These are phyloP conservation scores for Sorex fumeus DNA, from an alignment of 2,113 vertebrate species.

Conservation along the genomic window DNA sequence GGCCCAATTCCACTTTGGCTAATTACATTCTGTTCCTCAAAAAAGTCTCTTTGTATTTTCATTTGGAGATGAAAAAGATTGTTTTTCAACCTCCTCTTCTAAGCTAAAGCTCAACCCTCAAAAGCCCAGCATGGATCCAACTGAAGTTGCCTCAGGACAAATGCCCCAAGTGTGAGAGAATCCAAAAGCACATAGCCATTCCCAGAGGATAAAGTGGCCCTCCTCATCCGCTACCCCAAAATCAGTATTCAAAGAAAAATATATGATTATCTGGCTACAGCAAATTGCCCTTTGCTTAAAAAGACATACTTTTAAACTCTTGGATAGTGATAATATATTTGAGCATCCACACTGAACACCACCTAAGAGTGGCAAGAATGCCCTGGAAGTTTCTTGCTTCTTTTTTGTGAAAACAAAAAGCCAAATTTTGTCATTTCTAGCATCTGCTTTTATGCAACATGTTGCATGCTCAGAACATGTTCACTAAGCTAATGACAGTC, in stretches of 20 bases:
- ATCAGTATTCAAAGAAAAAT: constrained; percentile 60
- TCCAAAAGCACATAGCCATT: constrained; percentile 49
- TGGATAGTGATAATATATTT: not conserved
- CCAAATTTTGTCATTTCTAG: constrained; percentile 54
- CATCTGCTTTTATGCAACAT: constrained; percentile 24
- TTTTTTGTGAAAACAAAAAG: constrained; percentile 64
- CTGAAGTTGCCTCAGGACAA: constrained; percentile 69
- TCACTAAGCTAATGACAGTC: constrained; percentile 10
- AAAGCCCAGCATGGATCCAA: constrained; percentile 79
- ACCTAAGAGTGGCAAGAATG: not conserved
- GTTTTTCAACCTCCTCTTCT: constrained; percentile 72
- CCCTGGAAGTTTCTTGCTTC: constrained; percentile 65
- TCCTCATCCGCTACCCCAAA: not conserved
- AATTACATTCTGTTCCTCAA: constrained; percentile 74
- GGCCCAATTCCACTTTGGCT: constrained; percentile 73
- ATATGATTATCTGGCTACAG: constrained; percentile 26
- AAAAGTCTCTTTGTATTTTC: constrained; percentile 65
- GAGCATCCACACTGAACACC: constrained; percentile 55
- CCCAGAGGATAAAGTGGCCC: not conserved
- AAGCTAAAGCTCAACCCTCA: constrained; percentile 60
- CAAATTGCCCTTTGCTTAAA: constrained; percentile 54
- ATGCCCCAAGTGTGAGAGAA: constrained; percentile 71
- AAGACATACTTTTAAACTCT: constrained; percentile 39
- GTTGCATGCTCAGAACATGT: not conserved
- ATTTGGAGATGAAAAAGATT: constrained; percentile 75